Evolutionary conservation across 2,113 vertebrate genomes (phyloP).

Genomic region (Gallinago paraguaiae): DNA sequence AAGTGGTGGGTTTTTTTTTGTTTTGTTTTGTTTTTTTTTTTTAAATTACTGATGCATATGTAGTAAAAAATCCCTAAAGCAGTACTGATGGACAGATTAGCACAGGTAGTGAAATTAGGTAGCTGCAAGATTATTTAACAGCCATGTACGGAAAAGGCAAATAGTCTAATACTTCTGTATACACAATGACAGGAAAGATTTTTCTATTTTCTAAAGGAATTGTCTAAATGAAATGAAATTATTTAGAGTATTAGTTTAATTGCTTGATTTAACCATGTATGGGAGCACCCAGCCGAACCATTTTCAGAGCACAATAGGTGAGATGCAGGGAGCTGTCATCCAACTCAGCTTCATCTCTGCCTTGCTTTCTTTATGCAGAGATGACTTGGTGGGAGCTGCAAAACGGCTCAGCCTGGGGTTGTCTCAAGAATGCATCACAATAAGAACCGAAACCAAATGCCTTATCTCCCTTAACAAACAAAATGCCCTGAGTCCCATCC

Average conservation of each 20-base stretch:
- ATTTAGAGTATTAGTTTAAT: not conserved
- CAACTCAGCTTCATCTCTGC: too few species aligned
- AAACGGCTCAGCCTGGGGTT: too few species aligned
- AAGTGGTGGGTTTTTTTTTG: not conserved
- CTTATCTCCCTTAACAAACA: too few species aligned
- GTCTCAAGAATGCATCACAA: too few species aligned
- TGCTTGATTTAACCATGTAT: not conserved
- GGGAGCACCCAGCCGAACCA: too few species aligned
- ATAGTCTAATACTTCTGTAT: not conserved
- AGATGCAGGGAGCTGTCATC: too few species aligned
- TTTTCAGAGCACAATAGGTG: too few species aligned
- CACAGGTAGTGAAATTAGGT: not conserved
- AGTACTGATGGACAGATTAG: not conserved
- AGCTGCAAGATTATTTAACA: not conserved
- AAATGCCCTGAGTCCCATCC: too few species aligned
- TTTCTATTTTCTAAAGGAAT: not conserved
- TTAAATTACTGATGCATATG: not conserved
- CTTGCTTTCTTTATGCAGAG: too few species aligned
- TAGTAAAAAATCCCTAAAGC: not conserved
- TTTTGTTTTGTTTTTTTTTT: rapidly evolving
- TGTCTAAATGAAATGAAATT: not conserved
- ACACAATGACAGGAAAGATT: not conserved
- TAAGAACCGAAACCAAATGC: too few species aligned
- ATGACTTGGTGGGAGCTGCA: too few species aligned
- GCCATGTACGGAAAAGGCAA: not conserved